Evolutionary conservation across 2,797 vertebrate genomes (phyloP), one percentile per base, ranked within the genome.

Genomic region (Morus bassanus): DNA sequence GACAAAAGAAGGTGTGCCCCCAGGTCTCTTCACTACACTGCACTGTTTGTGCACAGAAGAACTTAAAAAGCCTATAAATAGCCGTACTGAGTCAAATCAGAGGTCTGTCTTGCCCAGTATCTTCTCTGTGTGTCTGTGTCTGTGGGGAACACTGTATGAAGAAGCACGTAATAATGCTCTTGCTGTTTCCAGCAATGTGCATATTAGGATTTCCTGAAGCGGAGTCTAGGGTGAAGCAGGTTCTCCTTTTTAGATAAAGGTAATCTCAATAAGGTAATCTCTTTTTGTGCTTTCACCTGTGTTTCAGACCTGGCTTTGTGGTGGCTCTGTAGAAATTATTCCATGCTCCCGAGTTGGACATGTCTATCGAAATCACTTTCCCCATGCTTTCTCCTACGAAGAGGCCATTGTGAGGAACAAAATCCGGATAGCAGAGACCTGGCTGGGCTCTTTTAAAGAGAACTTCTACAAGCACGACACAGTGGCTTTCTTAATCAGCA

Each of bases 301-400:
- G 46, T 53, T 95, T 64, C 94, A 99, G 99, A 98, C 98, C 70
- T 99, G 99, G 99, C 98, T 98, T n/a, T 99, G 99, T 28, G 99
- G 99, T 18, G 99, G 99, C 67, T 98, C 98, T 14, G 97, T 99
- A 82, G 99, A 99, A 98, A 97, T 99, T 89, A 97, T 99, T 31
- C 99, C 99, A 11, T 99, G 99, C 79, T 99, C 99, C 35, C 98
- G 98, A 18, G 98, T 99, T 77, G 99, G 98, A 18, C 98, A 99
- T 2, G 74, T 99, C 37, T 96, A 97, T 91, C 96, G 51, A 82
- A 98, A 76, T 69, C 98, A 97, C 78, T 94, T 96, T n/a, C 95
- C 96, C 1, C 88, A 5, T 15, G 50, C 53, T 48, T 85, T 97
- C 63, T 89, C 97, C 35, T 98, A 98, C 60, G 96, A 98, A 90